Evolutionary conservation across 1,140 invertebrate genomes (phyloP).

Genomic region (Odontomachus brunneus): DNA sequence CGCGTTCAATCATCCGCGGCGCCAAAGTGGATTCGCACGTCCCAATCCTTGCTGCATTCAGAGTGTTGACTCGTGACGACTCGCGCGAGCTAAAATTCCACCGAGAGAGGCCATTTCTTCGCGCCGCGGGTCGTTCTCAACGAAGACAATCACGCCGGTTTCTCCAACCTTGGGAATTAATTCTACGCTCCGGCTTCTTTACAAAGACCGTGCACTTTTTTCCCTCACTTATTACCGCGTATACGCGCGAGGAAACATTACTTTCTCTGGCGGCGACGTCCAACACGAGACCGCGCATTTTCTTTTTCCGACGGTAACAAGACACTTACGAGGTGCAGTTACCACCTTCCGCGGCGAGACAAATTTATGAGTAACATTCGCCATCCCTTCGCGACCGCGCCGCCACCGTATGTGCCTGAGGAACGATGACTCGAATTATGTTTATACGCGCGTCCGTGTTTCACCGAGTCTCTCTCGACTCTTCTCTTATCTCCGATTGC

Average conservation of each 20-base stretch:
- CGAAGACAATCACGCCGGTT: no score
- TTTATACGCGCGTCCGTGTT: neutral
- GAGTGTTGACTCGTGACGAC: no score
- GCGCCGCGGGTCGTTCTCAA: no score
- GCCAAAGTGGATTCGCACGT: neutral
- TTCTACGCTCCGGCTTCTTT: no score
- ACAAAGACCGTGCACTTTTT: no score
- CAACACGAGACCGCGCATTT: neutral
- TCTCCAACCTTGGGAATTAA: no score
- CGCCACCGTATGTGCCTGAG: neutral
- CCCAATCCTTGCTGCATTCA: neutral
- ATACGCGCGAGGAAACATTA: neutral
- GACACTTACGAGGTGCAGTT: conserved; percentile 17
- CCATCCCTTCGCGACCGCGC: neutral
- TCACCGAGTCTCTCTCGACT: neutral
- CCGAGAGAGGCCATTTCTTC: no score
- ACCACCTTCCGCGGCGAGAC: neutral
- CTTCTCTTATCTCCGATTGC: conserved; percentile 27
- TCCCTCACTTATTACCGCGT: no score
- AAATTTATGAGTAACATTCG: conserved; percentile 29
- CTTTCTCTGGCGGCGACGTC: neutral
- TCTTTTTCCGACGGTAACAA: conserved; percentile 1
- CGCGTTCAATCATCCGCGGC: neutral
- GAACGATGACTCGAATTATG: neutral
- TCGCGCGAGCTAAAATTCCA: no score